These are phyloP conservation scores for Agrilus planipennis DNA, from an alignment of 1,140 invertebrate genomes.

Conservation along the genomic window DNA sequence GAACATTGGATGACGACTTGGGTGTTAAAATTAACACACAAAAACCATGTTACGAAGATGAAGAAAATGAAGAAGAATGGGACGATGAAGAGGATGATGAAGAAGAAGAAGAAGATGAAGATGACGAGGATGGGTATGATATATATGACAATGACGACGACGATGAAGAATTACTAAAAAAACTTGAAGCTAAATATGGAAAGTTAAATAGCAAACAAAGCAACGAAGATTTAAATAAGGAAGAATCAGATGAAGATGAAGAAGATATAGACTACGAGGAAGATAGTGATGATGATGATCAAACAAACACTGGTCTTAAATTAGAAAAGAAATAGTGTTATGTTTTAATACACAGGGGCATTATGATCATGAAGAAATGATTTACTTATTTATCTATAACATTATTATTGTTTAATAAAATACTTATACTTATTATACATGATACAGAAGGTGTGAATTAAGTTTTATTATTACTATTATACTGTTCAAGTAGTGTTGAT, in stretches of 20 bases:
- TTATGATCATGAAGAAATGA: too few relatives aligned
- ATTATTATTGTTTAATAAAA: too few relatives aligned
- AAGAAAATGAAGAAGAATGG: constrained; percentile 38
- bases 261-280: constrained; percentile 28
- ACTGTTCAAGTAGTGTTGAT: too few relatives aligned
- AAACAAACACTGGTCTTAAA: too few relatives aligned
- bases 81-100: constrained; percentile 34
- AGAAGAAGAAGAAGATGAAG: constrained; percentile 30
- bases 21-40: constrained; percentile 28
- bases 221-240: constrained; percentile 36
- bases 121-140: constrained; percentile 41
- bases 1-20: constrained; percentile 25
- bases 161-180: constrained; percentile 50
- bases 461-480: too few relatives aligned
- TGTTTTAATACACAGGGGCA: too few relatives aligned
- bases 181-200: constrained; percentile 59
- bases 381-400: too few relatives aligned
- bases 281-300: constrained; percentile 12
- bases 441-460: too few relatives aligned
- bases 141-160: constrained; percentile 41
- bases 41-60: constrained; percentile 40
- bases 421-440: too few relatives aligned
- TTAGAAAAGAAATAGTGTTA: too few relatives aligned
- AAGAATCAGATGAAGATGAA: constrained; percentile 30
- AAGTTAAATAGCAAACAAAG: constrained; percentile 45